phyloP scores from a whole-genome alignment of 1,140 invertebrate species.

The Laupala kohalensis region DNA sequence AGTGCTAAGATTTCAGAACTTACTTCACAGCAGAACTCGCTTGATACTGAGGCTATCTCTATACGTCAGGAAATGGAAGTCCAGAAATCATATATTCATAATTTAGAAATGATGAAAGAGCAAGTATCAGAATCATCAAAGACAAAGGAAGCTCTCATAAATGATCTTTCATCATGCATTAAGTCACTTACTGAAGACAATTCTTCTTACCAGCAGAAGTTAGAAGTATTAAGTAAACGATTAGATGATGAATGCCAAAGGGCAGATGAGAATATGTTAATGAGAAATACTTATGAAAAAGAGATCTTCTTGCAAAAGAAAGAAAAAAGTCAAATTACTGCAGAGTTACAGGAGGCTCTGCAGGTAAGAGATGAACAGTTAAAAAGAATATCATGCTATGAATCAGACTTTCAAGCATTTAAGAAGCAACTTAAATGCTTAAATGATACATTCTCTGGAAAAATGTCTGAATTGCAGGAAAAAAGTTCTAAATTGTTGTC shows the following conservation, averaged over 20 bases:
- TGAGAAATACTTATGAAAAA: background rate
- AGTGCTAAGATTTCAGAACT: background rate
- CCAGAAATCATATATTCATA: background rate
- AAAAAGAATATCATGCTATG: background rate
- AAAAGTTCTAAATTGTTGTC: background rate
- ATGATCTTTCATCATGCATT: background rate
- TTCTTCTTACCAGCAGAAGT: background rate
- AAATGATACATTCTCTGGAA: background rate
- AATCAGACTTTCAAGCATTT: background rate
- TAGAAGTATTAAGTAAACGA: background rate
- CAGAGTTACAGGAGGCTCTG: background rate
- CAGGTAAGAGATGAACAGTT: background rate
- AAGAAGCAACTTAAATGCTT: background rate
- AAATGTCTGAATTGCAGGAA: background rate
- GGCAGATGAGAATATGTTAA: background rate
- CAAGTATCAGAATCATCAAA: background rate
- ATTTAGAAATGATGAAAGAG: background rate
- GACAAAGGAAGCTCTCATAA: background rate
- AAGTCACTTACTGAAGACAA: background rate
- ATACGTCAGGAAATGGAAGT: background rate
- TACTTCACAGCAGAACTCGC: background rate
- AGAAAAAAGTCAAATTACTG: background rate
- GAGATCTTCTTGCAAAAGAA: background rate
- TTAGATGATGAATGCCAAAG: background rate
- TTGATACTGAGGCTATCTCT: background rate